phyloP scores from a whole-genome alignment of 2,888 invertebrate species.

The Euproctis similis region DNA sequence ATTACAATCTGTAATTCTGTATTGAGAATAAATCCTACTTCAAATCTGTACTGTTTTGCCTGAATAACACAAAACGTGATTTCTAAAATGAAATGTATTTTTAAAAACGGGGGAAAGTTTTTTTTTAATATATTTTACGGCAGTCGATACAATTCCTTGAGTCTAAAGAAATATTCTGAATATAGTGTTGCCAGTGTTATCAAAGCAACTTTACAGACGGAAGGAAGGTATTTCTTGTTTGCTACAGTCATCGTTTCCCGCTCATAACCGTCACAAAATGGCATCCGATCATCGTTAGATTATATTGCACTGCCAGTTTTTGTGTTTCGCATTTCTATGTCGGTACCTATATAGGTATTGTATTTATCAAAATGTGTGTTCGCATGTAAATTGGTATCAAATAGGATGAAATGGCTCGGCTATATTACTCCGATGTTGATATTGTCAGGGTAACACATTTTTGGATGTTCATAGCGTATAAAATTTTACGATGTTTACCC shows the following conservation, averaged over 20 bases:
- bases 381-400: slow-evolving; percentile 16
- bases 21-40: too few relatives aligned
- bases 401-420: slow-evolving; percentile 4
- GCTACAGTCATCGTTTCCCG: too few relatives aligned
- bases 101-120: too few relatives aligned
- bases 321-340: slow-evolving; percentile 27
- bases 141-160: too few relatives aligned
- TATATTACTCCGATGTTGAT: not conserved
- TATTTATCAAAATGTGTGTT: slow-evolving; percentile 20
- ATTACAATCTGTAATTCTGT: too few relatives aligned
- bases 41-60: too few relatives aligned
- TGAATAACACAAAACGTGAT: too few relatives aligned
- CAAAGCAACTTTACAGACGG: slow-evolving; percentile 7
- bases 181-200: slow-evolving; percentile 14
- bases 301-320: slow-evolving; percentile 24
- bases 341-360: slow-evolving; percentile 17
- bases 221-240: slow-evolving; percentile 38
- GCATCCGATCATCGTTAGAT: slow-evolving; percentile 14
- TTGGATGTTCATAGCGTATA: not conserved
- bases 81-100: too few relatives aligned
- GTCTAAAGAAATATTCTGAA: too few relatives aligned
- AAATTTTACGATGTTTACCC: slow-evolving; percentile 7
- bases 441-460: slow-evolving; percentile 1
- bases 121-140: too few relatives aligned
- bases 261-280: slow-evolving; percentile 25